Conservation (phyloP, 1,140 invertebrate genomes). For the Atta cephalotes region DNA sequence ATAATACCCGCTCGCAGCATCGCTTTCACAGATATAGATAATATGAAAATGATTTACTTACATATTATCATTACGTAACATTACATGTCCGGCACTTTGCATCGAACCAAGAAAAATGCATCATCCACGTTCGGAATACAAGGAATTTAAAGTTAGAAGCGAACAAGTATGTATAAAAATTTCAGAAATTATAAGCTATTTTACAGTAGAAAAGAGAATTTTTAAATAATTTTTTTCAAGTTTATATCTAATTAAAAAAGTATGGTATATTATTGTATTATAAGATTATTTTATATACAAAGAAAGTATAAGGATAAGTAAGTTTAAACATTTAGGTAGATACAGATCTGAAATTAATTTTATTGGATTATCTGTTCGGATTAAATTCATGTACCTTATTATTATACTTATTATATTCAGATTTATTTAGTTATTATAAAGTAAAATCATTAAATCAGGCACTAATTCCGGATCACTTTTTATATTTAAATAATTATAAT, state of each 20-base stretch:
- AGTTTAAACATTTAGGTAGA: too few relatives aligned
- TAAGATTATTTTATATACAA: too few relatives aligned
- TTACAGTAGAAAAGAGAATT: background rate
- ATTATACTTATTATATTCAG: too few relatives aligned
- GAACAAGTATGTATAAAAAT: background rate
- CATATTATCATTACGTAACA: conserved; percentile 40
- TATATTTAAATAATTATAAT: too few relatives aligned
- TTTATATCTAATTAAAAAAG: background rate
- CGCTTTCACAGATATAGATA: conserved; percentile 27
- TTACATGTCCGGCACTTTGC: conserved; percentile 2
- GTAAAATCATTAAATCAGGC: too few relatives aligned
- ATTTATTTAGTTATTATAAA: too few relatives aligned
- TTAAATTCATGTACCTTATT: too few relatives aligned
- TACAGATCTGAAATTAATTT: too few relatives aligned
- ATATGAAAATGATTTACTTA: conserved; percentile 17
- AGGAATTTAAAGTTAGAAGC: background rate
- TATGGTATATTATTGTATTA: background rate
- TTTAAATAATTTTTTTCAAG: background rate
- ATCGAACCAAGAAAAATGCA: conserved; percentile 10
- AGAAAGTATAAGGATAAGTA: too few relatives aligned
- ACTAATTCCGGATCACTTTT: too few relatives aligned
- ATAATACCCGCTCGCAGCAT: conserved; percentile 12
- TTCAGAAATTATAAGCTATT: background rate
- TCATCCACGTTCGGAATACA: background rate
- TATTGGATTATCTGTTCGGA: too few relatives aligned